These are phyloP conservation scores for Lordiphosa collinella DNA, from an alignment of 1,140 invertebrate species.

Conservation along the genomic window DNA sequence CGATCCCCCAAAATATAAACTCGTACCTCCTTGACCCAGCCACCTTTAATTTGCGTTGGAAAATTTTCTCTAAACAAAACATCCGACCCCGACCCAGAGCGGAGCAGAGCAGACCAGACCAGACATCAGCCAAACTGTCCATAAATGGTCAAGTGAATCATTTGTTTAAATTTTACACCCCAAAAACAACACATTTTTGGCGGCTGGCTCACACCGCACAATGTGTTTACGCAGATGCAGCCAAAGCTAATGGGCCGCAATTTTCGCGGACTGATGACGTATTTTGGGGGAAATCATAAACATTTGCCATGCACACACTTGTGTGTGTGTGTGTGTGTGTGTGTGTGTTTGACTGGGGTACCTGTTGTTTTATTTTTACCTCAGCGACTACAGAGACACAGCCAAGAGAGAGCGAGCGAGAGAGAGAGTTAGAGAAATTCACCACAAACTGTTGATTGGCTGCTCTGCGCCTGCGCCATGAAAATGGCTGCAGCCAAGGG, in stretches of 20 bases:
- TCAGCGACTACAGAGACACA: conserved; percentile 19
- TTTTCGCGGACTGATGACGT: conserved; percentile 62
- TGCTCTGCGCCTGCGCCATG: conserved; percentile 77
- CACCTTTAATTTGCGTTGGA: background rate
- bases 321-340: background rate
- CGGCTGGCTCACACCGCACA: conserved; percentile 40
- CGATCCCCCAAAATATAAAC: no score
- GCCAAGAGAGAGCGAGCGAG: conserved; percentile 9
- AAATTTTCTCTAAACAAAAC: background rate
- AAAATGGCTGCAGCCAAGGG: conserved; percentile 78
- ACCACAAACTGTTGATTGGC: conserved; percentile 79
- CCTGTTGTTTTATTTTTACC: conserved; percentile 74
- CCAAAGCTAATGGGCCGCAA: conserved; percentile 61
- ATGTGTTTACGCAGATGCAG: conserved; percentile 60
- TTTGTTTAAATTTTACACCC: conserved; percentile 52
- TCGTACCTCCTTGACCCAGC: no score
- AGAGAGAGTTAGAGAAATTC: conserved; percentile 24
- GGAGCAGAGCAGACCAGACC: conserved; percentile 10
- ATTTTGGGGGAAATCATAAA: conserved; percentile 72
- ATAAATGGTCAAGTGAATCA: conserved; percentile 77
- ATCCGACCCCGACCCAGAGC: no score
- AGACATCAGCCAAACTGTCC: conserved; percentile 28
- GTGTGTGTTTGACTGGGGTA: conserved; percentile 36
- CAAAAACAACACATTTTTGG: conserved; percentile 26
- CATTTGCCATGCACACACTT: conserved; percentile 20